phyloP scores from a whole-genome alignment of 53 echinoderm and acorn worm genomes.

The Astropecten irregularis region DNA sequence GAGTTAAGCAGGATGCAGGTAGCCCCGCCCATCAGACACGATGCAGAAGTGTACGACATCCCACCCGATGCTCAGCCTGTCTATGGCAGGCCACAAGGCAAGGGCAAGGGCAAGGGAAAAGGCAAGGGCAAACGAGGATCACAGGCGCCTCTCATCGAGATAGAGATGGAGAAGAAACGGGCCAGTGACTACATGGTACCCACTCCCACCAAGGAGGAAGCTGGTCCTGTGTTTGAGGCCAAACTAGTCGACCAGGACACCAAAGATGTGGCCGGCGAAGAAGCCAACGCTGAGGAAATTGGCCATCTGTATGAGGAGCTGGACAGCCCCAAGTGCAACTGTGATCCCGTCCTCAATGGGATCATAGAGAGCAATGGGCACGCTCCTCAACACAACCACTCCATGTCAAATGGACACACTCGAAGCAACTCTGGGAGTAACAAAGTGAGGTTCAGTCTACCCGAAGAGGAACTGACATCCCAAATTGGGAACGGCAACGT shows the following conservation, averaged over 20 bases:
- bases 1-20: not conserved
- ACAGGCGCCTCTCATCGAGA: slow-evolving; percentile 16
- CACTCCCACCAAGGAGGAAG: slow-evolving; percentile 9
- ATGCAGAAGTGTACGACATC: slow-evolving; percentile 22
- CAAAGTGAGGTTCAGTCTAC: slow-evolving; percentile 25
- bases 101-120: slow-evolving; percentile 25
- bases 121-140: slow-evolving; percentile 24
- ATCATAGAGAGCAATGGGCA: slow-evolving; percentile 22
- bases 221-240: not conserved
- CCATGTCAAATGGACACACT: not conserved
- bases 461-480: not conserved
- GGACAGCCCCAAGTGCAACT: slow-evolving; percentile 30
- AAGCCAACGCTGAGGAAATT: not conserved
- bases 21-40: not conserved
- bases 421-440: not conserved
- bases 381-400: not conserved
- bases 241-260: not conserved
- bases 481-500: not conserved
- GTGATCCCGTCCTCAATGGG: slow-evolving; percentile 23
- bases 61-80: slow-evolving; percentile 34
- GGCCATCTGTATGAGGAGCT: slow-evolving; percentile 41
- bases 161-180: slow-evolving; percentile 9
- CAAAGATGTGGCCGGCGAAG: not conserved
- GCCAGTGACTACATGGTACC: slow-evolving; percentile 48
- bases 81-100: slow-evolving; percentile 7